phyloP scores from a whole-genome alignment of 2,797 vertebrate genomes.

The Ctenosaura bakeri region DNA sequence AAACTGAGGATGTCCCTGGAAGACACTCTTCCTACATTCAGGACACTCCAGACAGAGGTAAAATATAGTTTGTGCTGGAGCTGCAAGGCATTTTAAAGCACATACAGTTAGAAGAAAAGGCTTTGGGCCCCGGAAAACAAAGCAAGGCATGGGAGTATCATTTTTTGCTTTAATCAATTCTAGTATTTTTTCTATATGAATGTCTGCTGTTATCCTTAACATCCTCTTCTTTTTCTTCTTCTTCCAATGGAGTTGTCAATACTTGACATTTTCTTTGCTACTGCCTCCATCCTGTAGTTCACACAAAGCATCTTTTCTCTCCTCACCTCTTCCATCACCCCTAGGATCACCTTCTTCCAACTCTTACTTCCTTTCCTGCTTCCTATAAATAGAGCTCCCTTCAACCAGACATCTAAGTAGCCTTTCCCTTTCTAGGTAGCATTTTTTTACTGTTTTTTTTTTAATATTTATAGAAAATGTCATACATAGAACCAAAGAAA shows the following conservation, averaged over 20 bases:
- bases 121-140: not conserved
- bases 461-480: not conserved
- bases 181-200: not conserved
- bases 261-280: not conserved
- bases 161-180: not conserved
- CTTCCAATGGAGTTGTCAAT: not conserved
- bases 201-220: not conserved
- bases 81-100: not conserved
- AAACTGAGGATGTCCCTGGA: constrained; percentile 38
- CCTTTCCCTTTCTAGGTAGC: too few species aligned
- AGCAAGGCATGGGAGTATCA: not conserved
- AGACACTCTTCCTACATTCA: constrained; percentile 36
- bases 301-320: not conserved
- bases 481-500: not conserved
- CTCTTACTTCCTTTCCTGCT: not conserved
- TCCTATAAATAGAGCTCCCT: not conserved
- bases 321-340: not conserved
- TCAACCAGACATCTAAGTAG: not conserved
- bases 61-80: not conserved
- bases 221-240: not conserved
- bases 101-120: not conserved
- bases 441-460: not conserved
- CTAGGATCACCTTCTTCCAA: not conserved
- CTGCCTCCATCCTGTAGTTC: not conserved
- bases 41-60: constrained; percentile 17